phyloP scores from a whole-genome alignment of 2,113 vertebrate species.

The Tenebrosternarchus preto region DNA sequence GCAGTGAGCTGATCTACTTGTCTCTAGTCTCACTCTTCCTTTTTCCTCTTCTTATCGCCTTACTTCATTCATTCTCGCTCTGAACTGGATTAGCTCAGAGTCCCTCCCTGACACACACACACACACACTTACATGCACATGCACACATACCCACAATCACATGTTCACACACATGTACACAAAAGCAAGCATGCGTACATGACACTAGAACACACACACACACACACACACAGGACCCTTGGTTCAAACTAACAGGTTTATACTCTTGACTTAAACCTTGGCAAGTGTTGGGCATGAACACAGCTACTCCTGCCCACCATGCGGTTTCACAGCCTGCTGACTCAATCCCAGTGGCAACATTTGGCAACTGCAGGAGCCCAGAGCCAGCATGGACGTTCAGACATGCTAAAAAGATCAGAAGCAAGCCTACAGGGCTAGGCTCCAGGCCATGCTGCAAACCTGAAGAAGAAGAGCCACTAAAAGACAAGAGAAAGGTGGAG shows the following conservation, averaged over 20 bases:
- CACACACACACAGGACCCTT: neutral
- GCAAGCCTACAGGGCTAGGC: neutral
- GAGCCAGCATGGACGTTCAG: constrained; percentile 1
- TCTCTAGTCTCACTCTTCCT: neutral
- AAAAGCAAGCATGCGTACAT: neutral
- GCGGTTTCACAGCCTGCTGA: constrained; percentile 27
- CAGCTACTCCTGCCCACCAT: neutral
- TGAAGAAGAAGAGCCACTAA: neutral
- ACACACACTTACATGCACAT: neutral
- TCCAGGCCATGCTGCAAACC: neutral
- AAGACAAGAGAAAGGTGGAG: neutral
- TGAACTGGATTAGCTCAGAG: constrained; percentile 25
- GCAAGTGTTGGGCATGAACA: constrained; percentile 25
- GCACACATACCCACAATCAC: neutral
- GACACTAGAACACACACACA: neutral
- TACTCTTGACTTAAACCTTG: constrained; percentile 44
- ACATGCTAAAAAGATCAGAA: constrained; percentile 1
- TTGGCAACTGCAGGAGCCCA: constrained; percentile 15
- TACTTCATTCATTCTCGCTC: neutral
- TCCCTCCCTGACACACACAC: neutral
- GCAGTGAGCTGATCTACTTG: neutral
- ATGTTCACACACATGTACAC: neutral
- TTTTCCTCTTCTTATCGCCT: neutral
- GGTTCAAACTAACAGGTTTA: constrained; percentile 38
- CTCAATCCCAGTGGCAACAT: constrained; percentile 2